phyloP scores from a whole-genome alignment of 2,113 vertebrate species.

The Axis porcinus region DNA sequence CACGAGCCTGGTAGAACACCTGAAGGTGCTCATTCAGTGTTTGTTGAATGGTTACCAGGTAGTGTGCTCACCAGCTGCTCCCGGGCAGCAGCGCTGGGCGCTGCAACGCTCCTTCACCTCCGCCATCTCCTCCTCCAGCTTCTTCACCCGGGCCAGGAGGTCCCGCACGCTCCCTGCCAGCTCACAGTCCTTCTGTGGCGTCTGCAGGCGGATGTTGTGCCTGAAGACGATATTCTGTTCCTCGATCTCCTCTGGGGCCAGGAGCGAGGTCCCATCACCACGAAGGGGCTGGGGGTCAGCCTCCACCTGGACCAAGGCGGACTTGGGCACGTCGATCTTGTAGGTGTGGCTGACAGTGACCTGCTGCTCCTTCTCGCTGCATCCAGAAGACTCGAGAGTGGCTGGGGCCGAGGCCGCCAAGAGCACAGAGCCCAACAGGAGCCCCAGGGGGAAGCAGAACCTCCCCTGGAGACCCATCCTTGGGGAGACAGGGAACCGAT shows the following conservation, averaged over 20 bases:
- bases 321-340: conserved; percentile 83
- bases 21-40: not conserved
- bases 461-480: conserved; percentile 65
- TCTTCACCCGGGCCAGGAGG: conserved; percentile 86
- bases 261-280: conserved; percentile 69
- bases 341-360: conserved; percentile 91
- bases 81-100: conserved; percentile 83
- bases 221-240: conserved; percentile 89
- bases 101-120: conserved; percentile 85
- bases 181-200: conserved; percentile 82
- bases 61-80: conserved; percentile 71
- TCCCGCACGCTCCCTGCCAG: conserved; percentile 80
- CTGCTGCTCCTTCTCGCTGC: conserved; percentile 74
- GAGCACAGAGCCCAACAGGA: conserved; percentile 76
- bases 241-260: conserved; percentile 58
- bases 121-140: conserved; percentile 88
- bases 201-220: conserved; percentile 87
- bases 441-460: conserved; percentile 64
- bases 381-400: conserved; percentile 48
- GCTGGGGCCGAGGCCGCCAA: conserved; percentile 67
- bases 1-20: not conserved
- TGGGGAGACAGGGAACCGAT: not conserved
- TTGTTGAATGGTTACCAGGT: not conserved
- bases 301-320: conserved; percentile 82
- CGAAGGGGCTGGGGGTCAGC: conserved; percentile 73